phyloP scores from a whole-genome alignment of 2,113 vertebrate species.

The Cheirogaleus medius region DNA sequence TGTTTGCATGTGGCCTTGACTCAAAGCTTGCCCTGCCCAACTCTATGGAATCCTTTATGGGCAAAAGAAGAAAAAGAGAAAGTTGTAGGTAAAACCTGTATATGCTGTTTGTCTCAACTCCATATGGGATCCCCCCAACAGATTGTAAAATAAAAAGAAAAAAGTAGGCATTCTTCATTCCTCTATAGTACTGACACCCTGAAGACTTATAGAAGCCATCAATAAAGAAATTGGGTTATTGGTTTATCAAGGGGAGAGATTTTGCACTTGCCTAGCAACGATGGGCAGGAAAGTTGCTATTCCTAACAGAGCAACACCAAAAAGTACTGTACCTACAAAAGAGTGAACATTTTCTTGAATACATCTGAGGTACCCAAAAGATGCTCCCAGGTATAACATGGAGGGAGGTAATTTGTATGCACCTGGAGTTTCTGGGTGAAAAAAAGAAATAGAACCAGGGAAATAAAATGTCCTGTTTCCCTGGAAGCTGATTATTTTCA shows the following conservation, averaged over 20 bases:
- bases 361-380: neutral
- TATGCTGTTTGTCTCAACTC: neutral
- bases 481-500: constrained; percentile 63
- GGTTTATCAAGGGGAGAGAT: neutral
- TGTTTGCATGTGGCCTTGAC: neutral
- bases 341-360: neutral
- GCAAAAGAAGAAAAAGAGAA: neutral
- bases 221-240: neutral
- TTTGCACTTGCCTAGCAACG: neutral
- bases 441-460: constrained; percentile 25
- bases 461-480: constrained; percentile 54
- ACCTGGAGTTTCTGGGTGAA: constrained; percentile 5
- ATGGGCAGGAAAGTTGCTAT: neutral
- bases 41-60: neutral
- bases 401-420: constrained; percentile 22
- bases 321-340: neutral
- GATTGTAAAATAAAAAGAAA: neutral
- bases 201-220: neutral
- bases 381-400: neutral
- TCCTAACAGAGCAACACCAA: neutral
- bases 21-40: neutral
- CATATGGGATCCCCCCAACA: neutral
- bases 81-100: neutral
- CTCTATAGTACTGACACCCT: neutral
- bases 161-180: neutral